A percentile compares a stretch with the other conserved stretches of the same genome.
Evolutionary conservation across 2,797 vertebrate genomes (phyloP).

Genomic region (Danio jaintianensis): DNA sequence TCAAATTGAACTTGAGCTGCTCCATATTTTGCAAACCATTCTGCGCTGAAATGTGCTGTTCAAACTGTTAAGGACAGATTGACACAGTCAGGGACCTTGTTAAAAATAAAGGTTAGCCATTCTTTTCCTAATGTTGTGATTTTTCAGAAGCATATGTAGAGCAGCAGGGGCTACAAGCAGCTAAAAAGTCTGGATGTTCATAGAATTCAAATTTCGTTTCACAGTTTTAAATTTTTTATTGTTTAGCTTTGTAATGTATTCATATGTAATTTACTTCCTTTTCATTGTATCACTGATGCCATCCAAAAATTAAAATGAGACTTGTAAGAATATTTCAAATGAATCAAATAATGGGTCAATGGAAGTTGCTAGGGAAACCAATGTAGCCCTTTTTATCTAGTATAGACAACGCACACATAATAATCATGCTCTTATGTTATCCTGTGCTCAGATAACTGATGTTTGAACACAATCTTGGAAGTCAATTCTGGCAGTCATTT

Average conservation of each 20-base stretch:
- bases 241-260: not conserved
- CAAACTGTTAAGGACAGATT: conserved; percentile 4
- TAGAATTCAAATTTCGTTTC: not conserved
- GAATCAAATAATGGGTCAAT: too few relatives aligned
- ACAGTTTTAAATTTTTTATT: not conserved
- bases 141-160: conserved; percentile 6
- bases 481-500: too few relatives aligned
- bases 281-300: not conserved
- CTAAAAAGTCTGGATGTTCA: not conserved
- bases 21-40: not conserved
- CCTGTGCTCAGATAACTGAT: too few relatives aligned
- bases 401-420: too few relatives aligned
- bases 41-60: not conserved
- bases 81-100: not conserved
- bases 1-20: not conserved
- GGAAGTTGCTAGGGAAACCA: too few relatives aligned
- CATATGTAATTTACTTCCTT: not conserved
- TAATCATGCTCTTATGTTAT: too few relatives aligned
- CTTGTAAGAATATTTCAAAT: too few relatives aligned
- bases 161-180: not conserved
- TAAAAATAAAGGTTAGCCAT: conserved; percentile 10
- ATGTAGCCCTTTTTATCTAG: too few relatives aligned
- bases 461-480: too few relatives aligned
- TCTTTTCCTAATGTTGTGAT: conserved; percentile 11
- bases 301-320: too few relatives aligned